These are phyloP conservation scores for Caiman crocodilus DNA, from an alignment of 2,797 vertebrate genomes.

Conservation along the genomic window DNA sequence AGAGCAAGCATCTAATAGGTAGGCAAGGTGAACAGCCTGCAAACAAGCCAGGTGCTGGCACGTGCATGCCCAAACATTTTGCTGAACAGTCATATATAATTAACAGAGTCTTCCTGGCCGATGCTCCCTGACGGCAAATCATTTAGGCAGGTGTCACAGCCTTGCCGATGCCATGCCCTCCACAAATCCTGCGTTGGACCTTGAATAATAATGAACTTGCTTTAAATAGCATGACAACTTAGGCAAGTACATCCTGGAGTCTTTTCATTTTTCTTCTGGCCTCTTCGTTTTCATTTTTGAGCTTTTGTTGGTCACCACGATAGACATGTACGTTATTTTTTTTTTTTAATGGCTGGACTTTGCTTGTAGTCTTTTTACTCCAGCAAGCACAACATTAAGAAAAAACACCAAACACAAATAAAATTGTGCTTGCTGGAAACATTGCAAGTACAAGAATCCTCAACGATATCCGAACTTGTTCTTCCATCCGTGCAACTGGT, in stretches of 20 bases:
- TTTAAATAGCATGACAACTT: not conserved
- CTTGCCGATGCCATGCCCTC: not conserved
- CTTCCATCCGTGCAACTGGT: not conserved
- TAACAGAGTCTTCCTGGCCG: not conserved
- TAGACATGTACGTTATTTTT: not conserved
- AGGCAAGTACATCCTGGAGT: not conserved
- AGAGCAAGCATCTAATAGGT: not conserved
- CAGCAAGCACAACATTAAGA: not conserved
- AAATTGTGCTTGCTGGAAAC: not conserved
- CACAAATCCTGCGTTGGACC: not conserved
- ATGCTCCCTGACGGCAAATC: not conserved
- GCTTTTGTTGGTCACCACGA: not conserved
- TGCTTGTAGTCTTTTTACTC: not conserved
- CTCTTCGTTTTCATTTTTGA: not conserved
- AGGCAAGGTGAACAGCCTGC: not conserved
- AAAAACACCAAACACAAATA: not conserved
- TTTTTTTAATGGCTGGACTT: not conserved
- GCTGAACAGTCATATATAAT: not conserved
- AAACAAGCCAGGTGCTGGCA: not conserved
- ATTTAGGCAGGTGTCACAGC: not conserved
- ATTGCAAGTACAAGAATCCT: not conserved
- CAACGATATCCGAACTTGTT: not conserved
- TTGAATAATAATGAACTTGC: not conserved
- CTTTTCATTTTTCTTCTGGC: not conserved
- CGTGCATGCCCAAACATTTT: not conserved